Evolutionary conservation across 2,113 vertebrate genomes (phyloP), one percentile per base, ranked within the genome.

Genomic region (Benitochromis conjunctus): DNA sequence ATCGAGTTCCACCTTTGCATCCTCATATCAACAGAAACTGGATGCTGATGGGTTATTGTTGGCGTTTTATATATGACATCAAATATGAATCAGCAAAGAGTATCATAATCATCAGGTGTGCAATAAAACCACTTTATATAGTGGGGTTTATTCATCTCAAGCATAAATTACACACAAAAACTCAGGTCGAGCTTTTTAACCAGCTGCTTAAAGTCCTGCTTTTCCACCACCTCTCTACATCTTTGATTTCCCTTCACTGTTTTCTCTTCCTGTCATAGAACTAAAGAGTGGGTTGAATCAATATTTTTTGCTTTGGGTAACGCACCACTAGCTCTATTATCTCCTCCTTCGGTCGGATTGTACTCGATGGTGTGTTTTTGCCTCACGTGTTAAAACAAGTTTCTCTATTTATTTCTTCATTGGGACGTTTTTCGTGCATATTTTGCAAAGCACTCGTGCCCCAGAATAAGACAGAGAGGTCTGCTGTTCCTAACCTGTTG

Each of bases 321-420:
- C 6, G 38, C 12, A 38, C 36, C 34, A n/a, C 31, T 12, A n/a
- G 10, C 34, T 38, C 60, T 38, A 64, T 31, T 5, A n/a, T 64
- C 18, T n/a, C 60, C 6, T 12, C 31, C 31, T 12, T n/a, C 1
- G 0, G 58, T 62, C 31, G 0, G 9, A 62, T 64, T 29, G 34
- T 0, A 36, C 18, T 64, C 18, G 6, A 36, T 7, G 6, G 1
- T 0, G 31, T 36, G 60, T 64, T 64, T 64, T 64, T 64, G n/a
- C 18, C 31, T 64, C 60, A 36, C 36, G 18, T n/a, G 31, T 64
- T 64, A 3, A 62, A 36, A n/a, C 31, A 36, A 64, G 3, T 26
- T 26, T 26, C 31, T 62, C 58, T 1, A n/a, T 36, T 62, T 0
- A 0, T 62, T 62, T 0, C 3, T n/a, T n/a, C 36, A 62, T n/a